Evolutionary conservation across 1,140 invertebrate genomes (phyloP), one percentile per base, ranked within the genome.

Genomic region (Drosophila simulans): DNA sequence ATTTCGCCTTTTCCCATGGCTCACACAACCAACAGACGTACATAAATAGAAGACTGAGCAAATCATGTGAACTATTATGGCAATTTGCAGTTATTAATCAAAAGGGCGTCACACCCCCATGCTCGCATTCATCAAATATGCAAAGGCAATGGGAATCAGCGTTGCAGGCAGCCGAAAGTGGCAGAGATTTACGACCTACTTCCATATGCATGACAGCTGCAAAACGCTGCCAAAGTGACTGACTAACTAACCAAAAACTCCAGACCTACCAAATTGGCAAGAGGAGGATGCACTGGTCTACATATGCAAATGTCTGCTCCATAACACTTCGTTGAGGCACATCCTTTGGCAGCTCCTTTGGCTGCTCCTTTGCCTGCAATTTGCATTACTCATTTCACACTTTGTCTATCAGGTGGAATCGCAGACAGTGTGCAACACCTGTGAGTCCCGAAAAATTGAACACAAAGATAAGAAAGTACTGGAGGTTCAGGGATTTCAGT

Each of bases 351-450:
- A 64, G 71, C 17, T 64, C 49, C 66, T 64, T 63, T 69, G 49
- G 58, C 37, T 42, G 62, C 43, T 31, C 31, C 31, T 57, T 45
- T 74, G 62, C 43, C 31, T 57, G 62, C 63, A 68, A 63, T 89
- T 84, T 89, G 84, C 83, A 88, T 89, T 88, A 88, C 83, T 89
- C 83, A 88, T 88, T 88, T 88, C 84, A 89, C 83, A 88, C 83
- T 88, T 77, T 88, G 84, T 89, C 80, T 77, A 79, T 75, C 71
- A 80, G 75, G 48, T 58, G 85, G 48, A 39, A 54, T 57, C 64
- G 63, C 43, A 83, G 56, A 48, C 65, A 52, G 53, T 49, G 46
- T 8, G 39, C 54, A 65, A 54, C 72, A 76, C 72, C 72, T 66
- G 56, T 8, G 31, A 57, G 59, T 46, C 46, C 51, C 49, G 20